These are phyloP conservation scores for Calliphora vicina DNA, from an alignment of 1,140 invertebrate genomes.

Conservation along the genomic window DNA sequence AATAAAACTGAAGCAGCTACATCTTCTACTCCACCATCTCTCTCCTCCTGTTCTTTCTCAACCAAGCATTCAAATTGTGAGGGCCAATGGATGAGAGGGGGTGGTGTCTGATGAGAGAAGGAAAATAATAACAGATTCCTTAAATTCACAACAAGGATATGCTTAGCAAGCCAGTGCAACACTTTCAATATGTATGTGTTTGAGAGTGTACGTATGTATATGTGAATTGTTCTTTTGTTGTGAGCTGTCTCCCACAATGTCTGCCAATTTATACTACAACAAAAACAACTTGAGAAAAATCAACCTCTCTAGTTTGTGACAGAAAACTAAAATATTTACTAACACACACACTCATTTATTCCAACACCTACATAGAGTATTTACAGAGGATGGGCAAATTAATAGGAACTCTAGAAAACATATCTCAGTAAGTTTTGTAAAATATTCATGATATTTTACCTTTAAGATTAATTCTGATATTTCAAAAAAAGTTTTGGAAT, in stretches of 20 bases:
- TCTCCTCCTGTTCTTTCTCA: no score
- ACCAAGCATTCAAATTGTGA: background rate
- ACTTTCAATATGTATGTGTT: background rate
- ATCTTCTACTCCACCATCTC: no score
- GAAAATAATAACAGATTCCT: background rate
- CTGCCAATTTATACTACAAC: background rate
- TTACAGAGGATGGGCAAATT: no score
- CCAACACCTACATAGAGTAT: background rate
- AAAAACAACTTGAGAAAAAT: background rate
- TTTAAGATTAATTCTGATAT: no score
- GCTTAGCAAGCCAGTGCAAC: background rate
- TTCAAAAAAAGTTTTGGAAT: no score
- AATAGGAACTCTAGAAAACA: no score
- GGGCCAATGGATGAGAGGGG: background rate
- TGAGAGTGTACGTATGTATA: background rate
- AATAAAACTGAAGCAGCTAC: no score
- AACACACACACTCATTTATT: background rate
- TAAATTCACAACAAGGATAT: no score
- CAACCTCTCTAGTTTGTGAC: background rate
- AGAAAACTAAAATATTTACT: background rate
- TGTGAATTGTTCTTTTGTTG: background rate
- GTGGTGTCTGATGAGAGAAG: no score
- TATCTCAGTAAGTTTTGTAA: no score
- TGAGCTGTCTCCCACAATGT: background rate
- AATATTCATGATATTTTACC: no score